Base-by-base conservation (phyloP, 2,888 invertebrate genomes). In the Pammene aurita region DNA sequence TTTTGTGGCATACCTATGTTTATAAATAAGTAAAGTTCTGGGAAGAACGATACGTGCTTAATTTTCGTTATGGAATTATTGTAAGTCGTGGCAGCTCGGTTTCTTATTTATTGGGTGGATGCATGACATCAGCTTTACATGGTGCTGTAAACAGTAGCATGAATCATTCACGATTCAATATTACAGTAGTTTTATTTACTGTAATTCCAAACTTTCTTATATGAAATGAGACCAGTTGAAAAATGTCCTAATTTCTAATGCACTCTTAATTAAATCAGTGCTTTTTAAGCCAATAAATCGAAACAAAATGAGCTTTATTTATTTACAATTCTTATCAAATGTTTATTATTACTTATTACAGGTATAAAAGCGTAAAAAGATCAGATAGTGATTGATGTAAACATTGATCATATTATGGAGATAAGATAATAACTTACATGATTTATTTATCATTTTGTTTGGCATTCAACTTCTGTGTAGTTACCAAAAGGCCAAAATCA, bases 71-170 rank as follows among this genome's bases (percentile, higher is more conserved):
- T 70, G 71, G 72, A 71, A 70, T 72, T 72, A 68, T 68, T 70
- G 74, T 76, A 66, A 78, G 74, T 78, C 76, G 75, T 75, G 77
- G 77, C 76, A 74, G 76, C 74, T 77, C 76, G 75, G 76, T 73
- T 77, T 76, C 74, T 77, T 79, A 77, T 78, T 78, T 76, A 72
- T 70, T 71, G 61, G 68, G 50, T 77, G 77, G 78, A 80, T 78
- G 84, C 80, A 89, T 91, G 90, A 92, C 91, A 92, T 91, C 90
- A 92, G 91, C 88, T 78, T 16, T 13, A 34, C 54, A 80, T 82
- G 80, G 77, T 81, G 82, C 79, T 86, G 82, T 87, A 85, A 87
- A 88, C 84, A 79, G 78, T 76, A 80, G 78, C 77, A 83, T 90
- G 90, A 90, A 83, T 90, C 89, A 89, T 85, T 60, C 58, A 44